These are phyloP conservation scores for Pungitius pungitius DNA, from an alignment of 2,113 vertebrate genomes.

Conservation along the genomic window DNA sequence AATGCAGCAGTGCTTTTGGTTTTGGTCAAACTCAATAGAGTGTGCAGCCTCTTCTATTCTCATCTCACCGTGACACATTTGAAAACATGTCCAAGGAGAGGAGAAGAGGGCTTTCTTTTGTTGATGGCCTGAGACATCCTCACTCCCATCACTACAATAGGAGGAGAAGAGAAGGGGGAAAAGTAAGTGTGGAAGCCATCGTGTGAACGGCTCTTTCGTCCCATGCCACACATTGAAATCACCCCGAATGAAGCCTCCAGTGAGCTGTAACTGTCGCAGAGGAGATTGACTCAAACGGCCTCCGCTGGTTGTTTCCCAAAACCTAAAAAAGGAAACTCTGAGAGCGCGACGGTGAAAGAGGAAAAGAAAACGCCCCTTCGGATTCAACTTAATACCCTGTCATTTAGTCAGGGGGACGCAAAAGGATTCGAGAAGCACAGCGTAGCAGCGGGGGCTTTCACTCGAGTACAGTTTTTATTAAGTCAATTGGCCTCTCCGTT, in stretches of 20 bases:
- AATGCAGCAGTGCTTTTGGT: constrained; percentile 19
- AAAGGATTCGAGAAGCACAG: constrained; percentile 27
- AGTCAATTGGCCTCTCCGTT: constrained; percentile 35
- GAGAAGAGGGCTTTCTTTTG: constrained; percentile 13
- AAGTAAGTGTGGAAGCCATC: constrained; percentile 53
- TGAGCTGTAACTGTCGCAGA: constrained; percentile 65
- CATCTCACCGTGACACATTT: constrained; percentile 43
- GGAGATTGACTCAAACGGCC: constrained; percentile 52
- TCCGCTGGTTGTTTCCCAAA: constrained; percentile 55
- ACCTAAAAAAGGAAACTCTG: constrained; percentile 55
- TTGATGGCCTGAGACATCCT: constrained; percentile 29
- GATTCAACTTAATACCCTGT: constrained; percentile 53
- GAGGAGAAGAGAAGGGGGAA: constrained; percentile 18
- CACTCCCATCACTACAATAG: constrained; percentile 50
- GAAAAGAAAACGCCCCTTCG: constrained; percentile 14
- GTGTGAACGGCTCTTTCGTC: constrained; percentile 52
- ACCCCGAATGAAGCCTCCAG: constrained; percentile 58
- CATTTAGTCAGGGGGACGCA: constrained; percentile 41
- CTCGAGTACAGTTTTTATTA: constrained; percentile 23
- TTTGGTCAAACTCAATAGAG: constrained; percentile 23
- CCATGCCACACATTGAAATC: constrained; percentile 57
- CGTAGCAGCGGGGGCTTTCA: constrained; percentile 9
- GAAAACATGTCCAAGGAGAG: constrained; percentile 26
- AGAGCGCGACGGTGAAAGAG: constrained; percentile 19
- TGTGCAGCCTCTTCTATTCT: constrained; percentile 24